Evolutionary conservation across 2,797 vertebrate species (phyloP), one percentile per base, ranked within the genome.

Genomic region (Cyprinodon diabolis): DNA sequence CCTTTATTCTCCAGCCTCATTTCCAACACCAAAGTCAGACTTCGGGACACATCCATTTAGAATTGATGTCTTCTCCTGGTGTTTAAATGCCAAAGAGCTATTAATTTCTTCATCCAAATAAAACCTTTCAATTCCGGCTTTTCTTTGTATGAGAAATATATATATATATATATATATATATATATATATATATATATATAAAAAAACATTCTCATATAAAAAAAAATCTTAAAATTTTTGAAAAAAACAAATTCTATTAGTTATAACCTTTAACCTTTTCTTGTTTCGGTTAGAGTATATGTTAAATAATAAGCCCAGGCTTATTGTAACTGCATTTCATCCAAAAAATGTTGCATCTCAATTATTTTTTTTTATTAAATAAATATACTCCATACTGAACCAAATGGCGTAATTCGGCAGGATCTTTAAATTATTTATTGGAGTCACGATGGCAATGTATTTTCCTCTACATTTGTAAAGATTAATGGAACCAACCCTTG

Each of bases 401-500:
- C 25, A 57, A 25, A 15, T 1, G 6, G 15, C 35, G 40, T 15
- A 56, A 66, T 66, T 73, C 23, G 43, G 43, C 43, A 13, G 56
- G 40, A 78, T 49, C 23, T 55, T 37, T 40, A 67, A n/a, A 43
- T 37, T 48, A 5, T 43, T 47, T 25, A 52, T 63, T 57, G 58
- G 25, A 23, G 72, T 70, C 30, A 23, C 47, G 56, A 6, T 51
- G 30, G 68, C 35, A 62, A 45, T 62, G 15, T 52, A 14, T 75
- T 81, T 52, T 74, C 57, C 66, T 58, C 43, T 81, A 57, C 30
- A 71, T 51, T n/a, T 48, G 48, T 25, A 5, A 72, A 65, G 11
- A 60, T 35, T 69, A 55, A 79, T 47, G 65, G 73, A 78, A 80
- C 75, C 48, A 69, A 35, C 63, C 40, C 49, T 3, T 55, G 37